Conservation (phyloP, 2,797 vertebrate genomes). For the Melanotaenia pygmaea region DNA sequence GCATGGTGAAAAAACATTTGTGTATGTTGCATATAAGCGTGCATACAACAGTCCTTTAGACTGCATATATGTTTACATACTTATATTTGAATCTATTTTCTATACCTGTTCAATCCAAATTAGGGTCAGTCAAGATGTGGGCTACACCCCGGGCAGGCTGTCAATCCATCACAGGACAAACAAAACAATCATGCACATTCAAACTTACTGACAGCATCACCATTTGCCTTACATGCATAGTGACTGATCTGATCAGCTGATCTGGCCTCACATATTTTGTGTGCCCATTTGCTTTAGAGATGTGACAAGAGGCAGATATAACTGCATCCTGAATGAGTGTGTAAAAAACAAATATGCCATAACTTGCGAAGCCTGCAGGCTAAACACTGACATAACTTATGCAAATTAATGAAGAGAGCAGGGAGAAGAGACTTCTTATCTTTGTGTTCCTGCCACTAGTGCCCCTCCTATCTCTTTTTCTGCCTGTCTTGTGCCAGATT, state of each 20-base stretch:
- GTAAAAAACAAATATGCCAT: slow-evolving; percentile 19
- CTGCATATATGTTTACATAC: too few species aligned
- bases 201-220: too few species aligned
- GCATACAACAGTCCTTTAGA: too few species aligned
- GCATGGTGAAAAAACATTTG: too few species aligned
- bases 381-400: slow-evolving; percentile 32
- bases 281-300: slow-evolving; percentile 5
- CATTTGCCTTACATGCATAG: neutral
- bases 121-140: too few species aligned
- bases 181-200: too few species aligned
- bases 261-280: neutral
- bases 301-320: neutral
- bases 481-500: slow-evolving; percentile 59
- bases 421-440: slow-evolving; percentile 51
- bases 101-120: too few species aligned
- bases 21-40: too few species aligned
- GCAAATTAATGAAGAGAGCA: slow-evolving; percentile 55
- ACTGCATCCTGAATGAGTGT: slow-evolving; percentile 19
- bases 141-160: too few species aligned
- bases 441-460: slow-evolving; percentile 48
- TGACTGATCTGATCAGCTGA: neutral
- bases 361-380: slow-evolving; percentile 30
- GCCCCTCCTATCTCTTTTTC: slow-evolving; percentile 50
- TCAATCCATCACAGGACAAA: too few species aligned
- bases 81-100: too few species aligned